Evolutionary conservation across 2,888 invertebrate genomes (phyloP).

Genomic region (Eledona agricola): DNA sequence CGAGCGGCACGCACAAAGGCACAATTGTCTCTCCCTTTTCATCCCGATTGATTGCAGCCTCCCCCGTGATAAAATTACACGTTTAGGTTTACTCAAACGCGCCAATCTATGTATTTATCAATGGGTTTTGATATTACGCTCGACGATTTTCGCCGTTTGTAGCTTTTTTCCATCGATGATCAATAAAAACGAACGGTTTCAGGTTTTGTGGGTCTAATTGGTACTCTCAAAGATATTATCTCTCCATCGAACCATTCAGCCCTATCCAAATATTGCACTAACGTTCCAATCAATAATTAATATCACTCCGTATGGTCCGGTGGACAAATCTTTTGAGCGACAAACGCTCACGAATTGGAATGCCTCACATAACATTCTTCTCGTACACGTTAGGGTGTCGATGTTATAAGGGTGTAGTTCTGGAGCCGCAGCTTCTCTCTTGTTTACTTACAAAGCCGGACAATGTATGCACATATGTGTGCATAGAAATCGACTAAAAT

Average conservation of each 20-base stretch:
- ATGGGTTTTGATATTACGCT: constrained; percentile 32
- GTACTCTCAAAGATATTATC: constrained; percentile 29
- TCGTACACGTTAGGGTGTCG: constrained; percentile 35
- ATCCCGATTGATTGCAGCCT: constrained; percentile 39
- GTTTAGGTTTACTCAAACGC: constrained; percentile 41
- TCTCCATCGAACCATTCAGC: constrained; percentile 14
- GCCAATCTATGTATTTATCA: constrained; percentile 35
- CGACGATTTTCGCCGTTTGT: too few relatives aligned
- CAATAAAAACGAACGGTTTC: constrained; percentile 11
- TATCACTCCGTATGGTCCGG: constrained; percentile 26
- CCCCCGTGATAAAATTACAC: constrained; percentile 40
- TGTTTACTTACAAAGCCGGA: too few relatives aligned
- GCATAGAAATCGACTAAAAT: too few relatives aligned
- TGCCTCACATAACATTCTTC: constrained; percentile 33
- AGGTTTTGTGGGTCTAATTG: constrained; percentile 24
- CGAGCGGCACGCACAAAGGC: constrained; percentile 33
- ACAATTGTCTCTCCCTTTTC: constrained; percentile 31
- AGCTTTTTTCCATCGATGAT: constrained; percentile 8
- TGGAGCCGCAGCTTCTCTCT: too few relatives aligned
- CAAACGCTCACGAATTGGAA: constrained; percentile 33
- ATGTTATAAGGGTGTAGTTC: too few relatives aligned
- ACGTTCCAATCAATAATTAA: constrained; percentile 29
- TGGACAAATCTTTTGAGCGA: constrained; percentile 34
- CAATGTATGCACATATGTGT: too few relatives aligned
- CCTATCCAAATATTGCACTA: constrained; percentile 28